Evolutionary conservation across 2,888 invertebrate species (phyloP).

Genomic region (Sphaerophoria taeniata): DNA sequence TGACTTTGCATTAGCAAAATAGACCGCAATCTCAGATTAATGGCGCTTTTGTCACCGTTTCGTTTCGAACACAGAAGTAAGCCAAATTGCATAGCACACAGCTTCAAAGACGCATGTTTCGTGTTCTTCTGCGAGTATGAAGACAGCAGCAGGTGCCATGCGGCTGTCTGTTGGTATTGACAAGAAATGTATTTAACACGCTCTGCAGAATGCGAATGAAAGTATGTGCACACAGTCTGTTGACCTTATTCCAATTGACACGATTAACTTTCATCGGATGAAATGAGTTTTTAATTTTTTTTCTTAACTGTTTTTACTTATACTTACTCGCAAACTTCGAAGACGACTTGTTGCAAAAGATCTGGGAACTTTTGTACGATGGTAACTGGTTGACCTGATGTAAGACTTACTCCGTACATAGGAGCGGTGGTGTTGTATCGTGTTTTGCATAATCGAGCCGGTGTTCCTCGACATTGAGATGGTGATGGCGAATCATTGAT

Average conservation of each 20-base stretch:
- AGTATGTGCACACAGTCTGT: slow-evolving; percentile 56
- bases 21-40: slow-evolving; percentile 58
- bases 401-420: slow-evolving; percentile 96
- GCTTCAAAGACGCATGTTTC: slow-evolving; percentile 9
- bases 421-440: slow-evolving; percentile 96
- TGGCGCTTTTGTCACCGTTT: slow-evolving; percentile 60
- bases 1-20: slow-evolving; percentile 59
- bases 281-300: slow-evolving; percentile 6
- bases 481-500: slow-evolving; percentile 79
- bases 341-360: slow-evolving; percentile 95
- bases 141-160: background rate
- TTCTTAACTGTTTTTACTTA: background rate
- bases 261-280: slow-evolving; percentile 62
- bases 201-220: slow-evolving; percentile 66
- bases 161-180: slow-evolving; percentile 58
- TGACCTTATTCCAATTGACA: slow-evolving; percentile 65
- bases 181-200: slow-evolving; percentile 52
- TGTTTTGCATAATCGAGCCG: slow-evolving; percentile 92
- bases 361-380: slow-evolving; percentile 97
- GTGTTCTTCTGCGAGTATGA: too few species aligned
- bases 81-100: slow-evolving; percentile 48
- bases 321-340: slow-evolving; percentile 95
- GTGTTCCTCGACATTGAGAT: slow-evolving; percentile 85
- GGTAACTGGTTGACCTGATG: slow-evolving; percentile 95
- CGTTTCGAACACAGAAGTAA: slow-evolving; percentile 61